These are phyloP conservation scores for Drymonia ruficornis DNA, from an alignment of 2,888 invertebrate genomes.

Conservation along the genomic window DNA sequence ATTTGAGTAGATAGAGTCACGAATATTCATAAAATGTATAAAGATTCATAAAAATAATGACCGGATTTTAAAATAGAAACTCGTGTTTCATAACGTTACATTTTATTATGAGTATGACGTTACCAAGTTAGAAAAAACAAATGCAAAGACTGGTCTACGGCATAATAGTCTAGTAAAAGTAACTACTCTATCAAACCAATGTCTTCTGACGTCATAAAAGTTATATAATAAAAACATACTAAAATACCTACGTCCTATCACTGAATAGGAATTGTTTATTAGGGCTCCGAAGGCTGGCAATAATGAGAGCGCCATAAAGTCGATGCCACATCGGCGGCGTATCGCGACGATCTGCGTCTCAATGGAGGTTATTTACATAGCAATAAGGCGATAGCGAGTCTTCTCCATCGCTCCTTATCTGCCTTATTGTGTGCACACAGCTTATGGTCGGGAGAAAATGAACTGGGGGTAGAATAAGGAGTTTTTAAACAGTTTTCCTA, in stretches of 20 bases:
- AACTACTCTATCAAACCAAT: not conserved
- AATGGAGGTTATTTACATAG: constrained; percentile 82
- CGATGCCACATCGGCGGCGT: constrained; percentile 76
- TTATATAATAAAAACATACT: constrained; percentile 32
- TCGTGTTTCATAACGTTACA: not conserved
- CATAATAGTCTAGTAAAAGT: not conserved
- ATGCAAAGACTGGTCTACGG: too few species aligned
- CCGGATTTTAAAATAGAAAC: not conserved
- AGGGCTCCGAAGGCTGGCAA: constrained; percentile 38
- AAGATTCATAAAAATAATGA: not conserved
- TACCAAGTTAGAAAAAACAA: not conserved
- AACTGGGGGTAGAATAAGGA: constrained; percentile 69
- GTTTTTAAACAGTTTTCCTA: constrained; percentile 64
- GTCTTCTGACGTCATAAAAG: constrained; percentile 17
- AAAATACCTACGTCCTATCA: constrained; percentile 41
- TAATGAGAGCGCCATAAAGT: constrained; percentile 68
- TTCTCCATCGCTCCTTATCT: constrained; percentile 69
- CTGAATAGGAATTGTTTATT: constrained; percentile 42
- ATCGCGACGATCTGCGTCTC: constrained; percentile 73
- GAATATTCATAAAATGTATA: not conserved
- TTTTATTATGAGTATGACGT: not conserved
- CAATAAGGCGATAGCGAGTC: constrained; percentile 76
- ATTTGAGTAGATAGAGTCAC: not conserved
- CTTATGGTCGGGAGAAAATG: constrained; percentile 76
- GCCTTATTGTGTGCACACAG: constrained; percentile 74